phyloP scores from a whole-genome alignment of 2,888 invertebrate genomes.

The Holacanthella duospinosa region DNA sequence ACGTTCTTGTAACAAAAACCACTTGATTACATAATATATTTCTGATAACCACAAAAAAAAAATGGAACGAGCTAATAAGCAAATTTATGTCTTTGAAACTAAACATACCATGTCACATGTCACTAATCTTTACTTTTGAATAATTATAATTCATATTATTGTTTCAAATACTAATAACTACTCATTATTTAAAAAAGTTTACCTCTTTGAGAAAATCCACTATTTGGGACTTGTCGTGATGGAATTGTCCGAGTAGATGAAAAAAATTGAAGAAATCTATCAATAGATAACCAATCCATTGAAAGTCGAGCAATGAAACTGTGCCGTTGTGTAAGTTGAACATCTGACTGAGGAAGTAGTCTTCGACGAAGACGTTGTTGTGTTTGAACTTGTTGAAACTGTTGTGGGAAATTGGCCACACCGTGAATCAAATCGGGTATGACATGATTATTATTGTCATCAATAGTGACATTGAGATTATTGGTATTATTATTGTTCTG shows the following conservation, averaged over 20 bases:
- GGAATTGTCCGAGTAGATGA: neutral
- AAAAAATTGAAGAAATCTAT: neutral
- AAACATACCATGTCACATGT: no score
- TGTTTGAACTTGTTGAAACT: neutral
- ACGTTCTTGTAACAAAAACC: neutral
- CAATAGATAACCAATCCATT: neutral
- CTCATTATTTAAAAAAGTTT: no score
- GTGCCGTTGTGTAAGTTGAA: neutral
- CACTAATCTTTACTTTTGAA: no score
- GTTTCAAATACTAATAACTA: no score
- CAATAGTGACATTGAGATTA: neutral
- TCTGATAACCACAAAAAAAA: no score
- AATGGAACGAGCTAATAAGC: no score
- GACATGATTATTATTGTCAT: conserved; percentile 2
- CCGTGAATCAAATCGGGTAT: conserved; percentile 1
- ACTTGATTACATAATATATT: no score
- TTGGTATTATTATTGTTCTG: neutral
- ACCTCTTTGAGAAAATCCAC: neutral
- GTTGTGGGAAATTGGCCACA: neutral
- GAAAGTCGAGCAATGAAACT: neutral
- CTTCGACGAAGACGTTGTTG: neutral
- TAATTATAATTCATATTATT: no score
- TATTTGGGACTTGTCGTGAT: neutral
- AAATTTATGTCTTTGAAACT: no score
- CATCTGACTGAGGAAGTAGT: no score